Evolutionary conservation across 2,113 vertebrate genomes (phyloP), one percentile per base, ranked within the genome.

Genomic region (Jacana jacana): DNA sequence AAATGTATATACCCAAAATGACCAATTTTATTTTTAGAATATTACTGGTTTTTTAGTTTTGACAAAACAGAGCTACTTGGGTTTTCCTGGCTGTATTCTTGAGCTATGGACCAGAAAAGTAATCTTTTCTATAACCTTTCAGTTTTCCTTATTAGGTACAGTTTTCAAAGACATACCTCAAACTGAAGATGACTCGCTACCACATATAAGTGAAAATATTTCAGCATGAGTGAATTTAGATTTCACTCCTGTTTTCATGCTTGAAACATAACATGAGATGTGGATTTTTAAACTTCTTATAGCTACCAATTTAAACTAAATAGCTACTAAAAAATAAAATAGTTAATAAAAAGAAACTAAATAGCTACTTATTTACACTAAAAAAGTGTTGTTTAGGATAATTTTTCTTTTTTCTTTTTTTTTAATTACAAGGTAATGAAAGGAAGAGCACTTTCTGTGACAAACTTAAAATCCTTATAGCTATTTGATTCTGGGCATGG

Each of bases 401-500:
- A n/a, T 13, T n/a, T 58, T 57, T 57, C n/a, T 23, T 33, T 58
- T 24, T 35, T 30, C 15, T 30, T 30, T 31, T 28, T 54, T 54
- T 28, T 54, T 28, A 23, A 42, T 4, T 23, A 5, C 10, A 30
- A 70, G 13, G 7, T 63, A 44, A 46, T 46, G 17, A 58, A 77
- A 46, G 1, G 4, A 14, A 42, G 2, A 80, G 0, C 3, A 44
- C 3, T 35, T 69, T 4, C 12, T 69, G 5, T 78, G n/a, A 44
- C 4, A 37, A 61, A 33, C 5, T 48, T 73, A 33, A 76, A 93
- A 44, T 31, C 9, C 17, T 84, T 86, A 49, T 5, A 69, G 13
- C 2, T 75, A 10, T 69, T 76, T 69, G 7, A 33, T 73, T 82
- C 17, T 82, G 11, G 5, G 3, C 7, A 48, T 22, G 1, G 63